Evolutionary conservation across 2,113 vertebrate genomes (phyloP), one percentile per base, ranked within the genome.

Genomic region (Amphiprion percula): DNA sequence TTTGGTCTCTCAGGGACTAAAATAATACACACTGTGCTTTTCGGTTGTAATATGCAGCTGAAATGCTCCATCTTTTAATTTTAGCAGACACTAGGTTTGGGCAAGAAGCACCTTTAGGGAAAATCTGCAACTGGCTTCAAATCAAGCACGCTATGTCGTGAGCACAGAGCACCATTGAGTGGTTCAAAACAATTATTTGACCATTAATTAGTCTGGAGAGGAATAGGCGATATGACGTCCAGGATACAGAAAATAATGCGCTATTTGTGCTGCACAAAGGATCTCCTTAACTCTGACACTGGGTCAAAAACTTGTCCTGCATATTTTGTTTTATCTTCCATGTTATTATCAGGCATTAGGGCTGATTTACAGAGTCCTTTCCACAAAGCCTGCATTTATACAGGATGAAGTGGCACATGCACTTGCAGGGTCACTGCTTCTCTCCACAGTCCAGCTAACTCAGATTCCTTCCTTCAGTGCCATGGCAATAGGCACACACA

Each of bases 321-420:
- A 85, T 86, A 85, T 90, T 88, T 88, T 82, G 84, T 69, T 90
- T 82, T 86, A 92, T 90, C 88, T 86, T 69, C 74, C 61, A 39
- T 82, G 82, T 78, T 81, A 79, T 88, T 91, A 89, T 87, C 90
- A 47, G 83, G 63, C 85, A 86, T 90, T 85, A 86, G 68, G 49
- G 77, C 84, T 86, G 86, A 87, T 92, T 87, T 85, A 85, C 88
- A 82, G 82, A 65, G 59, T 72, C 71, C 54, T 67, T 68, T 80
- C 74, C 82, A 92, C 91, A 94, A 93, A 87, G 90, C 80, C 79
- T 70, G 78, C 86, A 90, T 94, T 94, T 88, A 93, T 88, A 93
- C 70, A 76, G 75, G 62, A 81, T 87, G 74, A 85, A 91, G 90
- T 86, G 86, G 84, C 80, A 84, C 88, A 92, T 90, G 86, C 81